Percentiles rank a stretch among this genome's conserved stretches.
These are phyloP conservation scores for Acleris cristana DNA, from an alignment of 2,888 invertebrate species.

Conservation along the genomic window DNA sequence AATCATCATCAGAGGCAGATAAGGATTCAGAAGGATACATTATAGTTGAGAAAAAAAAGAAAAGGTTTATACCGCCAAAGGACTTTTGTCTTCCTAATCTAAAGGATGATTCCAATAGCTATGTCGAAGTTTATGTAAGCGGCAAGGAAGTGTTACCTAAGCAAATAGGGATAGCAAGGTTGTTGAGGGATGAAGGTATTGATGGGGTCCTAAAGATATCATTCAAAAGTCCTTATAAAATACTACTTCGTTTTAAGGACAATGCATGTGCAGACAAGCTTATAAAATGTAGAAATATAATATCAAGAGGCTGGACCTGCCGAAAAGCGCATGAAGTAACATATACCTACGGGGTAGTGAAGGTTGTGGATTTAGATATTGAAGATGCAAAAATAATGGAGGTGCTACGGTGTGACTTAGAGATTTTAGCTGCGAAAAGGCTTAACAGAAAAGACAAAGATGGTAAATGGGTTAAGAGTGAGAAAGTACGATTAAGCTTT, in stretches of 20 bases:
- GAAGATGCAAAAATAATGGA: neutral
- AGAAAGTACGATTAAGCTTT: too few species aligned
- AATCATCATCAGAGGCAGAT: neutral
- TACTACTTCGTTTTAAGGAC: neutral
- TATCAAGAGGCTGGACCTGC: neutral
- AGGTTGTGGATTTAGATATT: neutral
- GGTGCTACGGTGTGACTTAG: neutral
- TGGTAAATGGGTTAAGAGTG: too few species aligned
- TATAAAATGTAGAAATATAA: neutral
- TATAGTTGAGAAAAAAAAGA: neutral
- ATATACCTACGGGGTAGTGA: neutral
- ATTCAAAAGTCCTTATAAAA: conserved; percentile 1
- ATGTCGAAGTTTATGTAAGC: neutral
- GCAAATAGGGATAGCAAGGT: neutral
- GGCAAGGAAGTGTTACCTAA: neutral
- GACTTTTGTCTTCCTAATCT: neutral
- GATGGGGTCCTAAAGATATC: neutral
- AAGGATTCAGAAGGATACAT: neutral
- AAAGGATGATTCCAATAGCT: neutral
- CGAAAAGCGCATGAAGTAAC: neutral
- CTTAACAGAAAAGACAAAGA: too few species aligned
- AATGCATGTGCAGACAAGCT: neutral
- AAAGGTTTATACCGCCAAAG: neutral
- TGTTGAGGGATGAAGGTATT: neutral
- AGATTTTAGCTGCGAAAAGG: conserved; percentile 1